phyloP scores from a whole-genome alignment of 1,140 invertebrate species.

The Listronotus oregonensis region DNA sequence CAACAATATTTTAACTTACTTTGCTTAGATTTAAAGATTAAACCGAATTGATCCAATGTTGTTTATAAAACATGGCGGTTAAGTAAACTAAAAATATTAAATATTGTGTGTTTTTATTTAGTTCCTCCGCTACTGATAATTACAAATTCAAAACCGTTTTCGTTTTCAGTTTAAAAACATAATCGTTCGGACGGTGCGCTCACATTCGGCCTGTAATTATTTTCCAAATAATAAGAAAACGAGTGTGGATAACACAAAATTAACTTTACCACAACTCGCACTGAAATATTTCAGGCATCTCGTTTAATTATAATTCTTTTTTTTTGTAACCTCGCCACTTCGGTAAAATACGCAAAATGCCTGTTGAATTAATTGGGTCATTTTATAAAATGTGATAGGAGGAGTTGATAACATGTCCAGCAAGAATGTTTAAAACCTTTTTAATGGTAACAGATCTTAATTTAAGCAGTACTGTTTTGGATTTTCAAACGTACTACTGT shows the following conservation, averaged over 20 bases:
- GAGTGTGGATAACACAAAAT: slow-evolving; percentile 29
- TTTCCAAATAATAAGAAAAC: slow-evolving; percentile 33
- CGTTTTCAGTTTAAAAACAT: slow-evolving; percentile 24
- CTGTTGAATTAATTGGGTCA: slow-evolving; percentile 11
- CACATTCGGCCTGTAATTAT: slow-evolving; percentile 28
- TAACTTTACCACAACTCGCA: slow-evolving; percentile 6
- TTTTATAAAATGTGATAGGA: not conserved
- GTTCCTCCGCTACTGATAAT: slow-evolving; percentile 13
- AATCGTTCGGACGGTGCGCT: slow-evolving; percentile 20
- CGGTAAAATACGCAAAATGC: not conserved
- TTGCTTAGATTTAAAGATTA: no score
- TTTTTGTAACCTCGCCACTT: not conserved
- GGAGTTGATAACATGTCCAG: no score
- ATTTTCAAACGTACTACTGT: no score
- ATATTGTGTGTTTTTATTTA: not conserved
- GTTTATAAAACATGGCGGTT: no score
- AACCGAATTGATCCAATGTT: no score
- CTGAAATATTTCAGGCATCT: slow-evolving; percentile 19
- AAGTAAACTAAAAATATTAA: not conserved
- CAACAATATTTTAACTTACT: no score
- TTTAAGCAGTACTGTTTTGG: no score
- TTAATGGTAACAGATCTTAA: no score
- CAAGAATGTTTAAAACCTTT: no score
- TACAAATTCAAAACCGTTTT: slow-evolving; percentile 12
- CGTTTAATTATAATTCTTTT: slow-evolving; percentile 18